Evolutionary conservation across 2,797 vertebrate genomes (phyloP).

Genomic region (Jordanella pulchra): DNA sequence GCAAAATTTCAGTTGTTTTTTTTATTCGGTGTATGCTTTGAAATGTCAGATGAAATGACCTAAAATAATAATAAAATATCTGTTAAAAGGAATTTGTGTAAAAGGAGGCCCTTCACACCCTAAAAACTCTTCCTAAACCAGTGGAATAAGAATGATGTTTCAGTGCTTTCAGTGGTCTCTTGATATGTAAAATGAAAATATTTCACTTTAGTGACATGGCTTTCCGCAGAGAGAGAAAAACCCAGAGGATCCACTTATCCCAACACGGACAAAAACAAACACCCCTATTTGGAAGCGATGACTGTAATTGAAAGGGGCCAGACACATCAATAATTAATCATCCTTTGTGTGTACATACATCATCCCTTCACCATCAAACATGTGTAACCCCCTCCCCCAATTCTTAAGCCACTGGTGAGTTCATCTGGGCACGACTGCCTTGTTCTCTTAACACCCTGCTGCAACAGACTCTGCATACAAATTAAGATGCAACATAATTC

Average conservation of each 20-base stretch:
- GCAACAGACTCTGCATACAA: constrained; percentile 46
- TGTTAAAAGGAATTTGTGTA: background rate
- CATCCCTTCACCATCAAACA: constrained; percentile 48
- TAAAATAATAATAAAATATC: background rate
- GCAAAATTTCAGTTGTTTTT: too few relatives aligned
- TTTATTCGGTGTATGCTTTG: too few relatives aligned
- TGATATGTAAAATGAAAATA: background rate
- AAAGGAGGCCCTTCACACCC: background rate
- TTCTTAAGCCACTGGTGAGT: constrained; percentile 48
- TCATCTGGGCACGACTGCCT: constrained; percentile 51
- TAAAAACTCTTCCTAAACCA: background rate
- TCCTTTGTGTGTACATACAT: constrained; percentile 39
- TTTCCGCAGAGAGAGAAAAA: constrained; percentile 8
- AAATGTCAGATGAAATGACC: too few relatives aligned
- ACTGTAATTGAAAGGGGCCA: constrained; percentile 50
- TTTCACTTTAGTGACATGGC: background rate
- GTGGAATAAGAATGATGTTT: background rate
- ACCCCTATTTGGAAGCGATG: constrained; percentile 23
- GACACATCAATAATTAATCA: constrained; percentile 67
- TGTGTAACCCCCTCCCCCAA: constrained; percentile 39
- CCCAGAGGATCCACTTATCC: constrained; percentile 27
- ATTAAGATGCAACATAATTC: constrained; percentile 39
- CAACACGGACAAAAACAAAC: constrained; percentile 23
- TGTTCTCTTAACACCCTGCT: constrained; percentile 35
- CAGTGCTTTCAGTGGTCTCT: background rate